Evolutionary conservation across 2,113 vertebrate species (phyloP).

Genomic region (Psilopsiagon aymara): DNA sequence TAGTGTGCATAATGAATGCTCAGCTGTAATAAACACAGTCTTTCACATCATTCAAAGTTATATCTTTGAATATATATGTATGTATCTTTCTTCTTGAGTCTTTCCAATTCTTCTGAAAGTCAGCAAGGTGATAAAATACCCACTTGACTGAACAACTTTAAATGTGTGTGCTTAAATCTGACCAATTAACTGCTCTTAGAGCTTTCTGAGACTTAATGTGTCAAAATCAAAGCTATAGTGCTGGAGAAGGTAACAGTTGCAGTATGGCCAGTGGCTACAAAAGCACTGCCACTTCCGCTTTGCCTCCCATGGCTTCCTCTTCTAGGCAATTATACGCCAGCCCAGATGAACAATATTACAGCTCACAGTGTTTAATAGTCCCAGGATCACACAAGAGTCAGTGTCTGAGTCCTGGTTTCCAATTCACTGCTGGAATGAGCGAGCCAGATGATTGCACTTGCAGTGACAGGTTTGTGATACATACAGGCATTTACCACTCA

Average conservation of each 20-base stretch:
- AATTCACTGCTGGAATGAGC: rapidly evolving
- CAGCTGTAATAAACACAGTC: not conserved
- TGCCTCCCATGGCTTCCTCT: not conserved
- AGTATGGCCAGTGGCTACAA: not conserved
- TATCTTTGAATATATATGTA: not conserved
- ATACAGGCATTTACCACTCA: not conserved
- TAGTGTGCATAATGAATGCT: not conserved
- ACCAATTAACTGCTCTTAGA: not conserved
- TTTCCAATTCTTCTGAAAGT: not conserved
- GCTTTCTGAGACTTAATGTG: not conserved
- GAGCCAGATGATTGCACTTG: not conserved
- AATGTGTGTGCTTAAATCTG: not conserved
- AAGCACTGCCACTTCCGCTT: not conserved
- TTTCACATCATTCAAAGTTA: not conserved
- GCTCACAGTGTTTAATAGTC: not conserved
- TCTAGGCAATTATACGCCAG: not conserved
- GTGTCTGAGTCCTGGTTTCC: not conserved
- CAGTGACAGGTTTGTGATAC: not conserved
- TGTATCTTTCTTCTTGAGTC: not conserved
- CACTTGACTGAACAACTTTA: not conserved
- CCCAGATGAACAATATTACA: not conserved
- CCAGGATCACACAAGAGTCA: not conserved
- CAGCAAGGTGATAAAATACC: not conserved
- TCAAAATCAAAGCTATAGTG: not conserved
- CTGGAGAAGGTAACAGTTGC: not conserved